phyloP scores from a whole-genome alignment of 1,140 invertebrate genomes.

The Ditylenchus dipsaci region DNA sequence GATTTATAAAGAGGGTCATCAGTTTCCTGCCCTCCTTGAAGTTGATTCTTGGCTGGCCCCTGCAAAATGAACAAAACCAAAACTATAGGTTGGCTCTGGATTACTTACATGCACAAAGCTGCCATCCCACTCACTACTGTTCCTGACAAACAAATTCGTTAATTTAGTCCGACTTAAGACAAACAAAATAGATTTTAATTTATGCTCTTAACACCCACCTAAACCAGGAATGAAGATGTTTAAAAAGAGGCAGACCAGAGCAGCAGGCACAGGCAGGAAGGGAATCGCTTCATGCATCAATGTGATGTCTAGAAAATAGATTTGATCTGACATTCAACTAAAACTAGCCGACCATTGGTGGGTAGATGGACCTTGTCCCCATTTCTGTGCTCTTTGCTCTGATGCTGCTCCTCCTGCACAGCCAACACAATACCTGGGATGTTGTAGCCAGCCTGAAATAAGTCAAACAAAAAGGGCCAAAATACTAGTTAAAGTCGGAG shows the following conservation, averaged over 20 bases:
- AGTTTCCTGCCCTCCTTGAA: constrained; percentile 61
- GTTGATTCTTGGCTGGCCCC: constrained; percentile 77
- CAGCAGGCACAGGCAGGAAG: constrained; percentile 74
- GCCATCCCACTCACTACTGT: constrained; percentile 79
- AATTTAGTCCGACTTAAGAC: background rate
- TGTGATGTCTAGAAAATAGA: constrained; percentile 39
- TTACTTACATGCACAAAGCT: constrained; percentile 68
- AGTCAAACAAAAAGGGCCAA: no score
- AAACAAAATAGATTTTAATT: background rate
- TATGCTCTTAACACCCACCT: constrained; percentile 63
- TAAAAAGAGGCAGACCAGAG: constrained; percentile 77
- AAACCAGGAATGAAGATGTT: constrained; percentile 79
- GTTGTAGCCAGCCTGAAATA: constrained; percentile 41
- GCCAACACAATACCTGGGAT: constrained; percentile 57
- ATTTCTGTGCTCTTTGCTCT: constrained; percentile 46
- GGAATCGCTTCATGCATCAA: constrained; percentile 74
- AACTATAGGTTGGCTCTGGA: no score
- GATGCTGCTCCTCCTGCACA: constrained; percentile 55
- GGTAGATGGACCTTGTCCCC: constrained; percentile 55
- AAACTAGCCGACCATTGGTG: constrained; percentile 40
- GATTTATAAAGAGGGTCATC: constrained; percentile 74
- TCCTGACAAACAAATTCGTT: constrained; percentile 64
- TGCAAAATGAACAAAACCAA: no score
- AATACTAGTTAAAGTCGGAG: no score
- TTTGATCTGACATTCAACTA: background rate